Base-by-base conservation (phyloP, 1,140 invertebrate species). In the Lasaia peninsularis region DNA sequence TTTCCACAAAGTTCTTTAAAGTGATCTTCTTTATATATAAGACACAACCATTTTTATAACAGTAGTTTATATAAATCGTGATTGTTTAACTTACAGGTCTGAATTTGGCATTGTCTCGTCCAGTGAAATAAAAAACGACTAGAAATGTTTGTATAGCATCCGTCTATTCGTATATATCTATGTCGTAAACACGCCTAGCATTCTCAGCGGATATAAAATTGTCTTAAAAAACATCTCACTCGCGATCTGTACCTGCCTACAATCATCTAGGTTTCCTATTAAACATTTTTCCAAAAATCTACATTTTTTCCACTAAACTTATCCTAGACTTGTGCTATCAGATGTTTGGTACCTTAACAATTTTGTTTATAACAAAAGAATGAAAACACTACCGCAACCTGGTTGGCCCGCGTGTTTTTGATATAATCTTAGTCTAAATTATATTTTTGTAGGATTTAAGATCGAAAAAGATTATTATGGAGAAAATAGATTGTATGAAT, bases 281-380 rank as follows among this genome's bases (percentile, higher is more conserved):
- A 83, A 84, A 86, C 78, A 86, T 81, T 71, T 80, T 71, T 86
- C 83, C 79, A 86, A 86, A 84, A 86, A 80, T 81, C 83, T 86
- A 85, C 76, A 76, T 67, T 75, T 75, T 78, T 80, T 79, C 71
- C 73, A 69, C 73, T 77, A 82, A 81, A 69, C 69, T 79, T 82
- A 78, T 21, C 37, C 71, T 79, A 78, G 51, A 61, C 73, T 82
- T 84, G 75, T 82, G 76, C 75, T 77, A 59, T 66, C 68, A 58
- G 73, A 78, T 79, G 68, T 67, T 71, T 73, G 71, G 70, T 77
- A 72, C 71, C 67, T 50, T 63, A 48, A 62, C 54, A 62, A 40
- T 48, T 16, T 59, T 40, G 51, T 33, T 53, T 55, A 54, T 52
- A 44, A 50, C 34, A 33, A 56, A 56, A 60, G 52, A 64, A 18